These are phyloP conservation scores for Coenobita brevimanus DNA, from an alignment of 1,140 invertebrate genomes.

Conservation along the genomic window DNA sequence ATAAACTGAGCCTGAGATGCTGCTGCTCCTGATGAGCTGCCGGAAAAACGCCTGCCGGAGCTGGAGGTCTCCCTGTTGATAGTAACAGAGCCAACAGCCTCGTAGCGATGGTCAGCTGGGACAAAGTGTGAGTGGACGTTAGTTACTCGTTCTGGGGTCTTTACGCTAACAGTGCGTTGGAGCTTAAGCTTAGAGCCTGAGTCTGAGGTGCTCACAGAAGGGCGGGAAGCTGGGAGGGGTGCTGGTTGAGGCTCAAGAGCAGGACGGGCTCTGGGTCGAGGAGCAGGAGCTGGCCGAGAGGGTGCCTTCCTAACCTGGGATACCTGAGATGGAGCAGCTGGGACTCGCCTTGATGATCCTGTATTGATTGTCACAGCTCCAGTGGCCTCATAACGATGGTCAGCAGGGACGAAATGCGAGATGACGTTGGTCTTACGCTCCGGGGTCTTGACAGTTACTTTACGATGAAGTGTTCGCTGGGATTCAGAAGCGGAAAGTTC, in stretches of 20 bases:
- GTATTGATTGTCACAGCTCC: conserved; percentile 54
- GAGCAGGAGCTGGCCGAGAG: conserved; percentile 15
- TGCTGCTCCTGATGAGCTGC: too few species aligned
- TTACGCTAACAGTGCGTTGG: conserved; percentile 36
- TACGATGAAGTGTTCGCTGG: conserved; percentile 32
- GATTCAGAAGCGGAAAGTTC: background rate
- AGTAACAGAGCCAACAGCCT: conserved; percentile 30
- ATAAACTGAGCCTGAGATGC: too few species aligned
- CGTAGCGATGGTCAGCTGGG: conserved; percentile 44
- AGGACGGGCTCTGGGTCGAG: background rate
- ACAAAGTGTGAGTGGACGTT: conserved; percentile 45
- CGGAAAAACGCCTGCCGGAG: background rate
- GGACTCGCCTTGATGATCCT: conserved; percentile 2
- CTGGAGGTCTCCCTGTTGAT: conserved; percentile 17
- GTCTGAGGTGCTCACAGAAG: background rate
- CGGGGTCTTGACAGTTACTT: conserved; percentile 57
- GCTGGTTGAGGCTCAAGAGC: background rate
- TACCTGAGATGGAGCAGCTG: background rate
- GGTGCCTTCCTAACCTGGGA: background rate
- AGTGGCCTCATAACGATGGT: conserved; percentile 63
- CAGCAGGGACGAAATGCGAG: conserved; percentile 61
- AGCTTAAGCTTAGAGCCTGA: conserved; percentile 31
- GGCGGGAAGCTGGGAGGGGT: background rate
- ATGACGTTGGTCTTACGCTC: conserved; percentile 44
- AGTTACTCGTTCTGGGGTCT: conserved; percentile 29